Evolutionary conservation across 2,113 vertebrate genomes (phyloP).

Genomic region (Callionymus lyra): DNA sequence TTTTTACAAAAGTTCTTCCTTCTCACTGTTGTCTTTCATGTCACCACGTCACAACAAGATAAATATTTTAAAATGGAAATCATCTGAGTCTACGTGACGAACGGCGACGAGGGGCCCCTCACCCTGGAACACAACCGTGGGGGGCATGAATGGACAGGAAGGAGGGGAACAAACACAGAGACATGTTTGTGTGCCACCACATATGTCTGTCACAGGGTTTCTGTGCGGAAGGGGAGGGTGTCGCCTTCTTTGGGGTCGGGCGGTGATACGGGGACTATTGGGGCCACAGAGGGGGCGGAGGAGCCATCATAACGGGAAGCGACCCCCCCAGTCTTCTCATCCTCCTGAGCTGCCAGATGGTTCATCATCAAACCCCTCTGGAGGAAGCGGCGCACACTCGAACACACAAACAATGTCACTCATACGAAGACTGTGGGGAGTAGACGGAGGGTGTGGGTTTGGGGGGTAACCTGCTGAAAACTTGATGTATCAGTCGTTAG

Average conservation of each 20-base stretch:
- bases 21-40: no score
- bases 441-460: no score
- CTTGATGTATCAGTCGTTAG: no score
- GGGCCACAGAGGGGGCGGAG: constrained; percentile 41
- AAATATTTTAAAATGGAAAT: no score
- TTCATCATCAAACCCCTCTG: constrained; percentile 55
- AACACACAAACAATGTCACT: constrained; percentile 26
- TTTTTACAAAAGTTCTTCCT: no score
- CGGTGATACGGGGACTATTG: constrained; percentile 25
- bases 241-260: not conserved
- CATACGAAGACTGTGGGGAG: no score
- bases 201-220: not conserved
- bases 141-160: constrained; percentile 9
- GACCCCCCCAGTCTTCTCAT: constrained; percentile 41
- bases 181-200: constrained; percentile 2
- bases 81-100: no score
- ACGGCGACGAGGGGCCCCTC: no score
- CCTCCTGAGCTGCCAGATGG: constrained; percentile 60
- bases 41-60: no score
- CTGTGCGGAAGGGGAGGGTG: constrained; percentile 1
- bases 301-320: constrained; percentile 49
- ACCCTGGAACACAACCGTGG: no score
- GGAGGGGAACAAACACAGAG: constrained; percentile 4
- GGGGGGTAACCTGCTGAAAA: no score
- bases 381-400: constrained; percentile 35